Conservation (phyloP, 1,140 invertebrate species). For the Neodiprion lecontei region DNA sequence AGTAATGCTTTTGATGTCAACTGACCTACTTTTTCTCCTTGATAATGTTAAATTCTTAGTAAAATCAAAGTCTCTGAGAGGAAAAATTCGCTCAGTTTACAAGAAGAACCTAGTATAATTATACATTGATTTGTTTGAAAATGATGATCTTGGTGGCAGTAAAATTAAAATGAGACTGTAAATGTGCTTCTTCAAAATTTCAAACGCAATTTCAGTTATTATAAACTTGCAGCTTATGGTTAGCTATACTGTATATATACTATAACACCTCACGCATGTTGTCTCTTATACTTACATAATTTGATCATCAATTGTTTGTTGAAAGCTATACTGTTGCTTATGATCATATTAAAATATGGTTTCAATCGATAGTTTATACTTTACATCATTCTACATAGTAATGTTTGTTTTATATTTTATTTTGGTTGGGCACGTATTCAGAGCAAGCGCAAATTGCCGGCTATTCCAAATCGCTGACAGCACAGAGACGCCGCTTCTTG, state of each 20-base stretch:
- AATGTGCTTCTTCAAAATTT: not conserved
- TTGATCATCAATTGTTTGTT: not conserved
- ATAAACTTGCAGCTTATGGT: too few species aligned
- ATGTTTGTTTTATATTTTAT: constrained; percentile 57
- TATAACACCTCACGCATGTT: not conserved
- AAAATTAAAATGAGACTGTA: too few species aligned
- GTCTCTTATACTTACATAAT: not conserved
- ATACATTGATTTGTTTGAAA: too few species aligned
- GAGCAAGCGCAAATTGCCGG: constrained; percentile 61
- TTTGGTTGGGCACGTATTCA: constrained; percentile 60
- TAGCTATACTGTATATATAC: too few species aligned
- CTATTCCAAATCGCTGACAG: constrained; percentile 61
- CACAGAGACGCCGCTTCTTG: constrained; percentile 62
- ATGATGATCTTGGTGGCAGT: too few species aligned
- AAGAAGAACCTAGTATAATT: too few species aligned
- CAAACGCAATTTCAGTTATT: not conserved
- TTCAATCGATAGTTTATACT: constrained; percentile 5
- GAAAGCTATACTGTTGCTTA: constrained; percentile 4
- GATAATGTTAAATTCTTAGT: too few species aligned
- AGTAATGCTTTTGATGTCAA: too few species aligned
- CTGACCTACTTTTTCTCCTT: too few species aligned
- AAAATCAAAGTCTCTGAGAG: too few species aligned
- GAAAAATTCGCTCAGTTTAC: too few species aligned
- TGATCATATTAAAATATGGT: not conserved
- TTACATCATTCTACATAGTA: constrained; percentile 38